Evolutionary conservation across 2,888 invertebrate genomes (phyloP).

Genomic region (Coecobrya sp.): DNA sequence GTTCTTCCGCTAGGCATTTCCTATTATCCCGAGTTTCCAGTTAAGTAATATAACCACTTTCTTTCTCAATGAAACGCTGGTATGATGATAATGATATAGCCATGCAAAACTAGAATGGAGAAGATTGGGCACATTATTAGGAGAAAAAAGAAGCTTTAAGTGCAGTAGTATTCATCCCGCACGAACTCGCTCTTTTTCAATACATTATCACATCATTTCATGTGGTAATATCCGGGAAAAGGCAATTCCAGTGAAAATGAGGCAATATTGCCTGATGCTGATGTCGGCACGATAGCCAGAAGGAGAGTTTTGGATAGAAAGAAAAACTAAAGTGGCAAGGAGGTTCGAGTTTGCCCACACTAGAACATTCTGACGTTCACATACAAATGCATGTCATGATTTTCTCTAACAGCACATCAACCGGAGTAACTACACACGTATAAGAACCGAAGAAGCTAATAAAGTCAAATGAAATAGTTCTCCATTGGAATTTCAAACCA

Average conservation of each 20-base stretch:
- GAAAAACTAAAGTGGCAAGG: background rate
- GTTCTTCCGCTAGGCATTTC: background rate
- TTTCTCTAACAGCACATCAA: background rate
- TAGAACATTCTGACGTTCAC: background rate
- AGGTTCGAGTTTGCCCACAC: background rate
- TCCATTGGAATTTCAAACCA: slow-evolving; percentile 79
- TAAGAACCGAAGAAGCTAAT: slow-evolving; percentile 77
- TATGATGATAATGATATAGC: slow-evolving; percentile 68
- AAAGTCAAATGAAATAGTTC: slow-evolving; percentile 84
- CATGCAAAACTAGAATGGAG: slow-evolving; percentile 66
- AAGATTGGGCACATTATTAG: slow-evolving; percentile 12
- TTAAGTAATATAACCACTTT: slow-evolving; percentile 71
- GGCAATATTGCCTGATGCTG: slow-evolving; percentile 11
- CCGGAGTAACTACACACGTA: background rate
- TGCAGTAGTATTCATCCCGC: background rate
- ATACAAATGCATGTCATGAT: slow-evolving; percentile 28
- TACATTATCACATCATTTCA: slow-evolving; percentile 78
- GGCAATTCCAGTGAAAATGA: slow-evolving; percentile 57
- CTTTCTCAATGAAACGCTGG: slow-evolving; percentile 45
- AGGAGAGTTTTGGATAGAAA: background rate
- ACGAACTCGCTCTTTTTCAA: slow-evolving; percentile 55
- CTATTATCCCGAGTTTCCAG: background rate
- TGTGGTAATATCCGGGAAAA: slow-evolving; percentile 59
- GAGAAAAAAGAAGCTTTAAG: background rate
- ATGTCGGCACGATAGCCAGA: background rate